Evolutionary conservation across 2,113 vertebrate genomes (phyloP), one percentile per base, ranked within the genome.

Genomic region (Anser cygnoides): DNA sequence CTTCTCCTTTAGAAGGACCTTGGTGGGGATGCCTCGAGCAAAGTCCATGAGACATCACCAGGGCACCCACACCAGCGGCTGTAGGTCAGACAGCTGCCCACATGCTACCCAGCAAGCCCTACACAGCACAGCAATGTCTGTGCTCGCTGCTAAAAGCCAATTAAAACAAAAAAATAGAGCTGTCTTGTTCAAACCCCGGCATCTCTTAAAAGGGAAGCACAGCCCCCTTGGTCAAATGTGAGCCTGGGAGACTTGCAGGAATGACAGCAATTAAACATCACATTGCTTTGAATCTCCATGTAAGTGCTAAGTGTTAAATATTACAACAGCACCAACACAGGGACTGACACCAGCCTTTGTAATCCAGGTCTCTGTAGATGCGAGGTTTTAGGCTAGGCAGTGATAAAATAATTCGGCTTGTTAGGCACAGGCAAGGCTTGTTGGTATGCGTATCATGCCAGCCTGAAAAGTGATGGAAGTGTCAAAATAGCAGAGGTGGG

Each of bases 311-410:
- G 46, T 87, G 79, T 93, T 90, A 90, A 95, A 80, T 92, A 78
- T 62, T 74, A 67, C 75, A 80, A 3, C 0, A 1, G 82, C 63
- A 52, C 44, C 46, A 19, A 86, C 0, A 4, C 10, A 8, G 55
- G 80, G 81, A 85, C 77, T 88, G 92, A 90, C 87, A 90, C 84
- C 84, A 85, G 87, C 74, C 78, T 94, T 90, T 93, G 84, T 70
- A 50, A 76, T 67, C 44, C 65, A 58, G 67, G 95, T 91, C 84
- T 95, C 87, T 66, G 74, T 77, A 73, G 84, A 84, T 37, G 39
- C 0, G 3, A 90, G 90, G 81, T 83, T 94, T 87, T 70, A 91
- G 93, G 81, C 78, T 73, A 74, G 74, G 59, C 81, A 83, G 37
- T 79, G 72, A 83, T 77, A 91, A 91, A 93, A 90, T 74, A 83